Evolutionary conservation across 2,797 vertebrate species (phyloP).

Genomic region (Sebastes hubbsi): DNA sequence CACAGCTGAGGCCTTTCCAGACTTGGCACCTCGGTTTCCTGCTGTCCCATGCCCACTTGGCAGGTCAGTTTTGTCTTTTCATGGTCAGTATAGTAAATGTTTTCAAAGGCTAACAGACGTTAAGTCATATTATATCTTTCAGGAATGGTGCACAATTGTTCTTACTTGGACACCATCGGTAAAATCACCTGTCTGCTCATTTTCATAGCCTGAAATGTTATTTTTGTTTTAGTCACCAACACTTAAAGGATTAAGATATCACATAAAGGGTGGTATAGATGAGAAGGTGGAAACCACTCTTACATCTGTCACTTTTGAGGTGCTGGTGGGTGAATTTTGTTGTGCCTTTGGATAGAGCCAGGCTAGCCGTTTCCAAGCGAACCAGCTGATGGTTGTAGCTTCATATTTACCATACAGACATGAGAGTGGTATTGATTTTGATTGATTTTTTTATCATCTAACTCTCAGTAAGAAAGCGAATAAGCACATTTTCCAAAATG

Average conservation of each 20-base stretch:
- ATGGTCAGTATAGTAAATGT: constrained; percentile 3
- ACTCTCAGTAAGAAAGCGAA: too few species aligned
- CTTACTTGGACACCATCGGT: neutral
- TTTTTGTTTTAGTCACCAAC: neutral
- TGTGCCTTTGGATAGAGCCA: neutral
- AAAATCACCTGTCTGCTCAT: neutral
- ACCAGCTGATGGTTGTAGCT: neutral
- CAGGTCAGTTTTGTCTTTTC: constrained; percentile 22
- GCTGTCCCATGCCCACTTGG: constrained; percentile 3
- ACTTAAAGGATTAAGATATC: neutral
- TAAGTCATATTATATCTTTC: neutral
- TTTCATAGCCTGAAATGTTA: neutral
- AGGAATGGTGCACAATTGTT: neutral
- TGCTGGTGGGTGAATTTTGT: neutral
- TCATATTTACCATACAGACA: neutral
- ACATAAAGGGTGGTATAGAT: neutral
- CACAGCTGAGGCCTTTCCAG: constrained; percentile 1
- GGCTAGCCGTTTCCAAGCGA: neutral
- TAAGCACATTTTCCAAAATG: neutral
- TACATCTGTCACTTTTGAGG: neutral
- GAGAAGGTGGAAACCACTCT: neutral
- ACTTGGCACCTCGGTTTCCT: constrained; percentile 31
- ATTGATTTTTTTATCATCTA: too few species aligned
- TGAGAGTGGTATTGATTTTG: neutral
- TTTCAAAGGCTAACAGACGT: constrained; percentile 9